Percentiles rank a stretch among this genome's conserved stretches.
Evolutionary conservation across 2,113 vertebrate species (phyloP).

Genomic region (Tricholaema leucomelas): DNA sequence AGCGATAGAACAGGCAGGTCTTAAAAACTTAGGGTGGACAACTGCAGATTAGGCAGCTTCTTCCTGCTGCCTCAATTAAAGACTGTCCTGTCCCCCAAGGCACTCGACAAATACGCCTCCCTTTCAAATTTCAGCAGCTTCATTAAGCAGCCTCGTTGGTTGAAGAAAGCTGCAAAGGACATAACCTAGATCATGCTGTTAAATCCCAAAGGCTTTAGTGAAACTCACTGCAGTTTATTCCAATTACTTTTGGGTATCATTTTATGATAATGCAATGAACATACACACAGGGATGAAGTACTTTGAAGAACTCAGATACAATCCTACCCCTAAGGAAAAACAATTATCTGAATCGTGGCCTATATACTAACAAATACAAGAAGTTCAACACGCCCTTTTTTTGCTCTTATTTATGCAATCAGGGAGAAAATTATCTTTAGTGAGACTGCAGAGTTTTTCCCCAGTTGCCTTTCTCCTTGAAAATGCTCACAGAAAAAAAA

Average conservation of each 20-base stretch:
- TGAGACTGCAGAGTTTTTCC: not conserved
- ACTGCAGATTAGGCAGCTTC: not conserved
- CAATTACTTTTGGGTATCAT: not conserved
- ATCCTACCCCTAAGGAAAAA: slow-evolving; percentile 20
- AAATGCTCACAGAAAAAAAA: not conserved
- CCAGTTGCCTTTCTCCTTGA: slow-evolving; percentile 12
- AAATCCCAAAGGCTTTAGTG: not conserved
- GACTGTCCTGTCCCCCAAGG: not conserved
- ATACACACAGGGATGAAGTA: not conserved
- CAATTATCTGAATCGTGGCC: slow-evolving; percentile 11
- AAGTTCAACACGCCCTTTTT: slow-evolving; percentile 16
- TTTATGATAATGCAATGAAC: slow-evolving; percentile 17
- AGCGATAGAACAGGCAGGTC: not conserved
- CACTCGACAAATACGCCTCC: not conserved
- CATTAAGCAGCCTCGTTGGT: not conserved
- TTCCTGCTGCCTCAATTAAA: not conserved
- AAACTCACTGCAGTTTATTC: not conserved
- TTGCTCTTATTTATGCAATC: slow-evolving; percentile 47
- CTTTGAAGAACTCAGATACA: slow-evolving; percentile 26
- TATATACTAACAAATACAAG: slow-evolving; percentile 29
- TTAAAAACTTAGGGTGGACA: not conserved
- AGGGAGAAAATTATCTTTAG: slow-evolving; percentile 32
- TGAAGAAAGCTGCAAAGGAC: not conserved
- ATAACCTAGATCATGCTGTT: not conserved
- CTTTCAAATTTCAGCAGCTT: not conserved